Conservation (phyloP, 2,113 vertebrate genomes). For the Saguinus imperator region DNA sequence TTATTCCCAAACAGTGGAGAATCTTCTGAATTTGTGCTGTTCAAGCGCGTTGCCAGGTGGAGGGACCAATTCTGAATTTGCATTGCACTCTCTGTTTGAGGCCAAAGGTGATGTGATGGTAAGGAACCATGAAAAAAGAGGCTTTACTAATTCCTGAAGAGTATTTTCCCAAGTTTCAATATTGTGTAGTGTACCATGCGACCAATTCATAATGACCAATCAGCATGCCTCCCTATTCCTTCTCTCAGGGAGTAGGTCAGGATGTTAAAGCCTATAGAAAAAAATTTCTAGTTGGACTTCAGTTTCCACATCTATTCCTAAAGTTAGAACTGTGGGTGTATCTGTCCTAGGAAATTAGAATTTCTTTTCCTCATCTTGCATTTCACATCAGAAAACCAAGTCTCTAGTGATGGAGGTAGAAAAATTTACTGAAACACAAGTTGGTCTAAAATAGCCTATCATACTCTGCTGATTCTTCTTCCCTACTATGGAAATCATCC, state of each 20-base stretch:
- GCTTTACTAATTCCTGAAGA: background rate
- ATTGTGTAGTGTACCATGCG: background rate
- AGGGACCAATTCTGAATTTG: conserved; percentile 92
- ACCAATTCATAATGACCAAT: background rate
- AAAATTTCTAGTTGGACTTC: background rate
- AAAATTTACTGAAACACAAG: background rate
- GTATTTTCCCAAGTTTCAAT: background rate
- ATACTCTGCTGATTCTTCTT: background rate
- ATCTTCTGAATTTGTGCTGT: conserved; percentile 91
- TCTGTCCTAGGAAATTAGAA: background rate
- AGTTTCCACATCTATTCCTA: background rate
- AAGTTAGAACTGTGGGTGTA: background rate
- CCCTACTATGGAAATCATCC: background rate
- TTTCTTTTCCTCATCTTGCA: background rate
- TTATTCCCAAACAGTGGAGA: conserved; percentile 87
- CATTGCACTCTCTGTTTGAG: conserved; percentile 92
- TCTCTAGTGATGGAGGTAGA: background rate
- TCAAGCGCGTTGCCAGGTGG: conserved; percentile 92
- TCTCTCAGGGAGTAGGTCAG: background rate
- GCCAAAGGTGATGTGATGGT: conserved; percentile 92
- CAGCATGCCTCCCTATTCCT: background rate
- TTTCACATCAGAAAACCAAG: background rate
- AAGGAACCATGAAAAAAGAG: conserved; percentile 64
- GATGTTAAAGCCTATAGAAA: background rate
- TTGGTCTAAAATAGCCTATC: background rate